phyloP scores from a whole-genome alignment of 2,888 invertebrate genomes.

The Rhorus exstirpatorius region DNA sequence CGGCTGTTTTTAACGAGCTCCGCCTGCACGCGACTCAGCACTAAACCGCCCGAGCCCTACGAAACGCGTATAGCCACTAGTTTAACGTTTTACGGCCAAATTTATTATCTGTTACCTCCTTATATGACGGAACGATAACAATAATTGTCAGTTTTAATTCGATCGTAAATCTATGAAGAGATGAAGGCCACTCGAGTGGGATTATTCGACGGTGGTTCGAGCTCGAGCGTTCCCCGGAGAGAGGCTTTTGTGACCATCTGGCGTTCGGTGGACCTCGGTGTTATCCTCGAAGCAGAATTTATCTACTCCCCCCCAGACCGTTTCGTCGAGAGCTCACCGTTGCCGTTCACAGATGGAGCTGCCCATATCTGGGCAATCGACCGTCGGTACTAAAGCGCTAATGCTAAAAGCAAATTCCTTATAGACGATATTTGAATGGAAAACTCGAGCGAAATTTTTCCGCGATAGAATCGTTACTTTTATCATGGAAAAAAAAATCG shows the following conservation, averaged over 20 bases:
- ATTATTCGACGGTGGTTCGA: slow-evolving; percentile 67
- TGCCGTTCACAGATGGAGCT: slow-evolving; percentile 65
- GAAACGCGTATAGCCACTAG: slow-evolving; percentile 85
- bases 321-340: slow-evolving; percentile 40
- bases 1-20: slow-evolving; percentile 85
- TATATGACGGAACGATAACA: slow-evolving; percentile 85
- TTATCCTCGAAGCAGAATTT: slow-evolving; percentile 63
- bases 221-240: slow-evolving; percentile 38
- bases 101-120: slow-evolving; percentile 86
- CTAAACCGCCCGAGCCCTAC: slow-evolving; percentile 84
- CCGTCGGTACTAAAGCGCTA: slow-evolving; percentile 64
- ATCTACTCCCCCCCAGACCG: slow-evolving; percentile 17
- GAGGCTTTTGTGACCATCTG: slow-evolving; percentile 79
- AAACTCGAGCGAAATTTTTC: neutral
- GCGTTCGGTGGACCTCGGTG: slow-evolving; percentile 67
- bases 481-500: neutral
- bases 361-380: slow-evolving; percentile 44
- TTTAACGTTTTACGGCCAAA: slow-evolving; percentile 85
- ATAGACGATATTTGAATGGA: neutral
- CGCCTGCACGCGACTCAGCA: slow-evolving; percentile 85
- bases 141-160: slow-evolving; percentile 86
- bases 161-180: slow-evolving; percentile 81
- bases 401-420: neutral
- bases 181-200: slow-evolving; percentile 78
- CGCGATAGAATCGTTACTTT: neutral